phyloP scores from a whole-genome alignment of 2,888 invertebrate genomes.

The Lacanobia oleracea region DNA sequence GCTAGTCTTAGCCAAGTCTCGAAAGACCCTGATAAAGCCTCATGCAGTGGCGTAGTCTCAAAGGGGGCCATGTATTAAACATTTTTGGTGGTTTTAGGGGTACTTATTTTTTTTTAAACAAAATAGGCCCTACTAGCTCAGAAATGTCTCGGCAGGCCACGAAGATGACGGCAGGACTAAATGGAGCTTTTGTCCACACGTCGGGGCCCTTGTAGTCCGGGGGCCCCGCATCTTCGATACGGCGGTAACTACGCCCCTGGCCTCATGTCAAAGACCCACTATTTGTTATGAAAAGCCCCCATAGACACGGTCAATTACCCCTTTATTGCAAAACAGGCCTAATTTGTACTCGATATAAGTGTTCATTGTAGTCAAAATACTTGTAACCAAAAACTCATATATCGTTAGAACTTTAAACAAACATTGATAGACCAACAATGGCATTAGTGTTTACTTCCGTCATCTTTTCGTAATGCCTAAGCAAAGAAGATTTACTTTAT shows the following conservation, averaged over 20 bases:
- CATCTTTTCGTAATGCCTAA: not conserved
- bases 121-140: too few relatives aligned
- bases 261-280: slow-evolving; percentile 1
- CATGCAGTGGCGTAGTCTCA: not conserved
- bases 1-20: not conserved
- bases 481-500: not conserved
- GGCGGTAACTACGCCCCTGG: too few relatives aligned
- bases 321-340: slow-evolving; percentile 25
- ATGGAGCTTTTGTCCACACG: too few relatives aligned
- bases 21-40: not conserved
- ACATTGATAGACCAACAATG: slow-evolving; percentile 6
- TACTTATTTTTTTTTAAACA: too few relatives aligned
- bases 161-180: too few relatives aligned
- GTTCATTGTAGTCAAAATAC: slow-evolving; percentile 34
- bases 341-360: slow-evolving; percentile 16
- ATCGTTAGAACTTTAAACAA: not conserved
- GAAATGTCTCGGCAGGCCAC: too few relatives aligned
- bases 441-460: not conserved
- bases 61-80: too few relatives aligned
- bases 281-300: slow-evolving; percentile 7
- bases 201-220: too few relatives aligned
- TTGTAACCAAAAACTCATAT: not conserved
- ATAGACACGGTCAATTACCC: slow-evolving; percentile 42
- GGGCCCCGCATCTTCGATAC: too few relatives aligned
- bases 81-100: too few relatives aligned